Percentiles rank a stretch among this genome's conserved stretches.
phyloP scores from a whole-genome alignment of 2,797 vertebrate species.

The Chromobotia macracanthus region DNA sequence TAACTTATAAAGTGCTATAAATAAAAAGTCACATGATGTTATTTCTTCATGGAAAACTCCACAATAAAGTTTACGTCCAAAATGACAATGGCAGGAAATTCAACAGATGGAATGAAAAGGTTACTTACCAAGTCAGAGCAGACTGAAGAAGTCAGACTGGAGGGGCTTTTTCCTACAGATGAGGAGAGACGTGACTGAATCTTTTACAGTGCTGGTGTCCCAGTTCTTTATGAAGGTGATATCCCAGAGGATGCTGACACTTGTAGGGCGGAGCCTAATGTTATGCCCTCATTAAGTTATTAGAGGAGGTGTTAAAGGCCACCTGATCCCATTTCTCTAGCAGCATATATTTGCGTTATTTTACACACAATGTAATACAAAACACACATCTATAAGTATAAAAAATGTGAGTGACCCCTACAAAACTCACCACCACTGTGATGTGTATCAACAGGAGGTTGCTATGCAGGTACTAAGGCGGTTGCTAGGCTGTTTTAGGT shows the following conservation, averaged over 20 bases:
- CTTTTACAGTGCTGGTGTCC: constrained; percentile 51
- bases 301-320: constrained; percentile 41
- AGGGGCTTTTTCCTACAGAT: constrained; percentile 33
- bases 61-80: too few relatives aligned
- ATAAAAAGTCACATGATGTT: too few relatives aligned
- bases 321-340: constrained; percentile 40
- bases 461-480: not conserved
- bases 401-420: not conserved
- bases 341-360: constrained; percentile 9
- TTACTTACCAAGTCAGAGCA: constrained; percentile 43
- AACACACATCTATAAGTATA: too few relatives aligned
- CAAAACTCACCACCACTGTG: not conserved
- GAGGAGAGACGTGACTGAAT: constrained; percentile 46
- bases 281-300: constrained; percentile 56
- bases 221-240: constrained; percentile 57
- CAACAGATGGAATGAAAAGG: constrained; percentile 23
- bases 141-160: constrained; percentile 15
- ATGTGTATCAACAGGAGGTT: not conserved
- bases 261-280: constrained; percentile 69
- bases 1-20: too few relatives aligned
- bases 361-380: not conserved
- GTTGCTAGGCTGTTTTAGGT: too few relatives aligned
- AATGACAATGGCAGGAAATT: not conserved
- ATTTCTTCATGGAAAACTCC: too few relatives aligned
- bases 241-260: constrained; percentile 58